phyloP scores from a whole-genome alignment of 2,888 invertebrate genomes.

The Drosophila affinis region DNA sequence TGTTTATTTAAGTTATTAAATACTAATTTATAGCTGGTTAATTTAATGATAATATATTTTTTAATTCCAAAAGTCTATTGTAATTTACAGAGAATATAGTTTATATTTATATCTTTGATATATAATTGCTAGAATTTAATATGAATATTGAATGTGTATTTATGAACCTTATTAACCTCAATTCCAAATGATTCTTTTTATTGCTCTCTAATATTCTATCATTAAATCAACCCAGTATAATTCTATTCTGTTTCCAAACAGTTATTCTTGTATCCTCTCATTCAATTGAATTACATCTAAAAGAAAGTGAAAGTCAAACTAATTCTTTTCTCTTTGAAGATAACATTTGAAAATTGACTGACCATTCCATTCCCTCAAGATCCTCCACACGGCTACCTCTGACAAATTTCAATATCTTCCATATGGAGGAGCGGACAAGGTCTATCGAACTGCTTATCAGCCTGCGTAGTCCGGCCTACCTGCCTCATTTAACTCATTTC shows the following conservation, averaged over 20 bases:
- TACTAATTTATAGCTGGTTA: background rate
- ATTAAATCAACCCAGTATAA: no score
- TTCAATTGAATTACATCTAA: no score
- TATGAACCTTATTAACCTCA: no score
- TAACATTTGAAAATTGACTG: background rate
- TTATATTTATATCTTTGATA: background rate
- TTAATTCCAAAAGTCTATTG: background rate
- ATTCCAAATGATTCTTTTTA: no score
- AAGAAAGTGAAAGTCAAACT: no score
- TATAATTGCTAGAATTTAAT: no score
- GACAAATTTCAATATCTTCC: conserved; percentile 23
- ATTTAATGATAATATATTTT: background rate
- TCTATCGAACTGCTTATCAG: conserved; percentile 51
- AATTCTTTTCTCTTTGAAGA: no score
- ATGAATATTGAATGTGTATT: no score
- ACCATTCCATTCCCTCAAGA: background rate
- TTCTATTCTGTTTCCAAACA: no score
- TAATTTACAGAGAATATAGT: background rate
- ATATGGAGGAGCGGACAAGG: background rate
- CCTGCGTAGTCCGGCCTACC: conserved; percentile 56
- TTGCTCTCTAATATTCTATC: no score
- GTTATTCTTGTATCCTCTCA: no score
- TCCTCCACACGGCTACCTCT: background rate
- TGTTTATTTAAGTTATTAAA: background rate
- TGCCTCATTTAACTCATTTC: conserved; percentile 75